These are phyloP conservation scores for Anorthoa munda DNA, from an alignment of 2,888 invertebrate species.

Conservation along the genomic window DNA sequence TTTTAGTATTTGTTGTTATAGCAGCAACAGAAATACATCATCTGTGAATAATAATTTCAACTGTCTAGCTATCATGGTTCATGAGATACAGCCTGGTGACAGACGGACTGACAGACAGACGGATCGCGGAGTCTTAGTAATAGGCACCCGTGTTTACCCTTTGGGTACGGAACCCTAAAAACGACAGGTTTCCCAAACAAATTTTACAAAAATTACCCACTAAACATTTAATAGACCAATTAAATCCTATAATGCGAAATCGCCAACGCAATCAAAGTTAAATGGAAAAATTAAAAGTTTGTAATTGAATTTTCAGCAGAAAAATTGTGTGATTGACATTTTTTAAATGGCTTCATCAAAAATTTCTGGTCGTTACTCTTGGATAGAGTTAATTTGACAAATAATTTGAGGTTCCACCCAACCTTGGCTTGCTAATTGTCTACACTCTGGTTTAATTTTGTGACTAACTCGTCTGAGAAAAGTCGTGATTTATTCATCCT, in stretches of 20 bases:
- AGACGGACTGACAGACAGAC: too few relatives aligned
- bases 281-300: constrained; percentile 35
- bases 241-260: constrained; percentile 9
- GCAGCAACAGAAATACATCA: too few relatives aligned
- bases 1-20: too few relatives aligned
- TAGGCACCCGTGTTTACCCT: too few relatives aligned
- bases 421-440: constrained; percentile 28
- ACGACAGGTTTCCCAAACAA: not conserved
- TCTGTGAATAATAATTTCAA: too few relatives aligned
- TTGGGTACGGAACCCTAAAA: too few relatives aligned
- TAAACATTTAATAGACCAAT: not conserved
- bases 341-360: constrained; percentile 34
- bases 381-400: constrained; percentile 48
- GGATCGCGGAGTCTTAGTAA: too few relatives aligned
- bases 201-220: not conserved
- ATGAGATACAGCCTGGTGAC: too few relatives aligned
- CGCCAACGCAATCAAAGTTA: constrained; percentile 27
- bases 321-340: constrained; percentile 14
- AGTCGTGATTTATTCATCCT: not conserved
- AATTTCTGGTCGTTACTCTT: constrained; percentile 28
- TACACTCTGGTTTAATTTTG: constrained; percentile 21
- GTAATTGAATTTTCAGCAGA: constrained; percentile 41
- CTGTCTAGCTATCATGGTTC: too few relatives aligned
- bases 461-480: constrained; percentile 2
- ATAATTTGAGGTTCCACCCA: constrained; percentile 25